Conservation (phyloP, 2,888 invertebrate genomes). For the Polyploca ridens region DNA sequence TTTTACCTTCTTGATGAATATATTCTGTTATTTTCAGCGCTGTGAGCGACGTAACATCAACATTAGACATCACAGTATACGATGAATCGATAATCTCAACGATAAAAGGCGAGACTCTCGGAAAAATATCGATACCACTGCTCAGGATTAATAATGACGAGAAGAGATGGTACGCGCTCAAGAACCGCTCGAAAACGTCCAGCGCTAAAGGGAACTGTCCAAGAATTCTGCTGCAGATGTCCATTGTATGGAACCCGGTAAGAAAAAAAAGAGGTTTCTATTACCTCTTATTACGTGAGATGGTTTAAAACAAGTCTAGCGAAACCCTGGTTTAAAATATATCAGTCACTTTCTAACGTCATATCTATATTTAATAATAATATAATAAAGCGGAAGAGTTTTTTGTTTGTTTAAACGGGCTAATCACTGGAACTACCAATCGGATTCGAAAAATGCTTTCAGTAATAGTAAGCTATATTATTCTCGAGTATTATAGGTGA, state of each 20-base stretch:
- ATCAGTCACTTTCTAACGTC: no score
- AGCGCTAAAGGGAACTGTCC: slow-evolving; percentile 70
- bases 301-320: no score
- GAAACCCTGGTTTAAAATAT: no score
- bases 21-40: slow-evolving; percentile 50
- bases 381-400: no score
- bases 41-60: slow-evolving; percentile 73
- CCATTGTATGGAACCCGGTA: slow-evolving; percentile 77
- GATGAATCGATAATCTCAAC: slow-evolving; percentile 68
- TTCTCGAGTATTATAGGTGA: no score
- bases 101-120: slow-evolving; percentile 64
- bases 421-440: no score
- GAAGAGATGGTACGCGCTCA: slow-evolving; percentile 74
- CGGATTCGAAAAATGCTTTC: no score
- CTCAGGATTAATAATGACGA: slow-evolving; percentile 71
- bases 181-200: slow-evolving; percentile 63
- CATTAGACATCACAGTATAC: slow-evolving; percentile 68
- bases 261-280: slow-evolving; percentile 25
- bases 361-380: no score
- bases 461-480: no score
- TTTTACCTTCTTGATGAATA: no score
- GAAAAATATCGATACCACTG: slow-evolving; percentile 71
- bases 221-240: slow-evolving; percentile 72
- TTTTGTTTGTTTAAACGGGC: no score
- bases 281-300: no score